Evolutionary conservation across 1,140 invertebrate species (phyloP).

Genomic region (Cotesia typhae): DNA sequence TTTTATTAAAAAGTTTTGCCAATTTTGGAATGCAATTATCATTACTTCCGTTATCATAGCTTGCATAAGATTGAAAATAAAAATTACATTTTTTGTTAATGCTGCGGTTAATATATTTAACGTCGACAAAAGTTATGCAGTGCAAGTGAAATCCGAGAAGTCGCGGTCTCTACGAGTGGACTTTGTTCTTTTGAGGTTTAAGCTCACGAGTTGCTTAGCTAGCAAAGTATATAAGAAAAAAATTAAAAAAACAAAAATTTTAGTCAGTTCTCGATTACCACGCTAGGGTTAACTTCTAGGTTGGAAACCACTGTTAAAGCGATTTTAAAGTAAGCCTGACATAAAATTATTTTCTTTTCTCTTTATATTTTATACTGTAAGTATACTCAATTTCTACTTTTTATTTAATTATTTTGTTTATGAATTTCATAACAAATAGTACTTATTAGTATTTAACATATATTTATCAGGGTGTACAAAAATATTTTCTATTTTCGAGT

Average conservation of each 20-base stretch:
- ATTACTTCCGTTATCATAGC: background rate
- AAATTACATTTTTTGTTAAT: constrained; percentile 14
- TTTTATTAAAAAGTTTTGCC: too few relatives aligned
- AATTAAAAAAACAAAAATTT: constrained; percentile 18
- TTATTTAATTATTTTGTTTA: constrained; percentile 4
- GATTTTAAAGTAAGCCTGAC: constrained; percentile 28
- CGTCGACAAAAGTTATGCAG: constrained; percentile 20
- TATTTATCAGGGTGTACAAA: too few relatives aligned
- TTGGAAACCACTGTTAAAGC: constrained; percentile 34
- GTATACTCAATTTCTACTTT: background rate
- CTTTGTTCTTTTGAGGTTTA: constrained; percentile 25
- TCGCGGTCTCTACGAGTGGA: constrained; percentile 18
- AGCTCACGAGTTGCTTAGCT: constrained; percentile 26
- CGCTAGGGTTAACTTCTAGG: constrained; percentile 9
- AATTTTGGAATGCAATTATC: too few relatives aligned
- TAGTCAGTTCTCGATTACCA: constrained; percentile 30
- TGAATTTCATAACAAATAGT: constrained; percentile 3
- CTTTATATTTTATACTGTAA: background rate
- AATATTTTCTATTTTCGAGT: too few relatives aligned
- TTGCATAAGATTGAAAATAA: background rate
- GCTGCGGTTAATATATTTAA: background rate
- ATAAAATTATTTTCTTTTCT: constrained; percentile 20
- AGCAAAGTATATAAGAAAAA: constrained; percentile 12
- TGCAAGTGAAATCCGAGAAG: constrained; percentile 30
- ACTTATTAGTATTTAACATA: background rate